A percentile compares a stretch with the other conserved stretches of the same genome.
Conservation (phyloP, 2,113 vertebrate genomes). For the Phyllostomus discolor region DNA sequence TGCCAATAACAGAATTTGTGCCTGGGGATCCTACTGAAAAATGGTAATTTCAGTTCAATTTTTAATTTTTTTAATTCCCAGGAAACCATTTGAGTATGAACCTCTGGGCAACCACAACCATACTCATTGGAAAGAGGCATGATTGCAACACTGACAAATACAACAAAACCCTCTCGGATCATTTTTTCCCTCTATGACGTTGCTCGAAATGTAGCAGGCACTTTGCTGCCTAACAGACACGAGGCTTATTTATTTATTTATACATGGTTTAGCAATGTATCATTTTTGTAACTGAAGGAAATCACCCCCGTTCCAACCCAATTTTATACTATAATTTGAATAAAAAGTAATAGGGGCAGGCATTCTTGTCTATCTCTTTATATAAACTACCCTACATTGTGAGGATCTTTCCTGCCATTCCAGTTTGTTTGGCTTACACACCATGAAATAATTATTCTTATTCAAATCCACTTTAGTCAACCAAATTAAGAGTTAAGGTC, state of each 20-base stretch:
- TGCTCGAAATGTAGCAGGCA: not conserved
- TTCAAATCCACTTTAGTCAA: not conserved
- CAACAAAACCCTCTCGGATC: not conserved
- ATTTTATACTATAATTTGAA: not conserved
- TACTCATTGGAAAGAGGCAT: not conserved
- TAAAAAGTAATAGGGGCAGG: not conserved
- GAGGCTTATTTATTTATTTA: not conserved
- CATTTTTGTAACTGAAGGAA: not conserved
- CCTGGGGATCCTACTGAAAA: conserved; percentile 37
- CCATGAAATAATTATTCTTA: not conserved
- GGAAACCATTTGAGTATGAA: conserved; percentile 22
- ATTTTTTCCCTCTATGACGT: not conserved
- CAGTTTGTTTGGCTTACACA: not conserved
- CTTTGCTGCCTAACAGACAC: not conserved
- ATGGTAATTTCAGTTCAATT: conserved; percentile 55
- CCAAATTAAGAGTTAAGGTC: not conserved
- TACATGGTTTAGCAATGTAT: not conserved
- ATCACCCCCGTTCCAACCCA: not conserved
- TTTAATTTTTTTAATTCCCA: conserved; percentile 57
- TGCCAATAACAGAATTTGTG: conserved; percentile 29
- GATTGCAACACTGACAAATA: not conserved
- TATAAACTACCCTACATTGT: not conserved
- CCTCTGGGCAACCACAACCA: not conserved
- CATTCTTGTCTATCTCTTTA: not conserved
- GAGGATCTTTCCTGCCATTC: not conserved